Base-by-base conservation (phyloP, 2,888 invertebrate species). In the Leucozona laternaria region DNA sequence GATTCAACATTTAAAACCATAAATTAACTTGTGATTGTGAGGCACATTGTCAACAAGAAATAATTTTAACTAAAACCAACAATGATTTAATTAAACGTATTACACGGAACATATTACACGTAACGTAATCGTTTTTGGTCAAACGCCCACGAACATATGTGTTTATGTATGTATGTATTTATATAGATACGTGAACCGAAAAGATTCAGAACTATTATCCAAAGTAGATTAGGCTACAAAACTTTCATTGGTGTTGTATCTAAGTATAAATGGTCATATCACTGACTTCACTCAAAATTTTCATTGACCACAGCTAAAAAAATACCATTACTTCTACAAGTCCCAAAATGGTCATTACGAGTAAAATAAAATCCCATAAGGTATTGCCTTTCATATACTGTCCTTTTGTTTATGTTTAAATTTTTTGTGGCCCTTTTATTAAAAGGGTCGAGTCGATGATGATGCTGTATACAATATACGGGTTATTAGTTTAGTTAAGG, bases 281-380 rank as follows among this genome's bases (percentile, higher is more conserved):
- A 10, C 17, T 43, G 55, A 13, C 20, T 22, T 13, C 13, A 25
- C 13, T 64, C 15, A 20, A 20, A 58, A 72, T 60, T 6, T 25
- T 34, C 4, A 60, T 62, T 50, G 50, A 48, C 53, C 50, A 55
- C 50, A 55, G 55, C 55, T 34, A 48, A 75, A 76, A 82, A 66
- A 31, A 43, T 20, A 58, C 50, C 11, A 45, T 64, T 28, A 22
- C 72, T 60, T 64, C 55, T 17, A 34, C 34, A 72, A 72, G 31
- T 84, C 80, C 64, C 81, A 53, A 53, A 76, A 68, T 72, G 71
- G 80, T 48, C 80, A 68, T 80, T 80, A 80, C 37, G 31, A 68
- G 66, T 28, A 45, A 76, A 84, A 72, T 66, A 53, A 79, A 84
- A 72, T 71, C 79, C 79, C 76, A 76, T 40, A 64, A 58, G 58